phyloP scores from a whole-genome alignment of 2,888 invertebrate genomes.

The Rhamphomyia laevipes region DNA sequence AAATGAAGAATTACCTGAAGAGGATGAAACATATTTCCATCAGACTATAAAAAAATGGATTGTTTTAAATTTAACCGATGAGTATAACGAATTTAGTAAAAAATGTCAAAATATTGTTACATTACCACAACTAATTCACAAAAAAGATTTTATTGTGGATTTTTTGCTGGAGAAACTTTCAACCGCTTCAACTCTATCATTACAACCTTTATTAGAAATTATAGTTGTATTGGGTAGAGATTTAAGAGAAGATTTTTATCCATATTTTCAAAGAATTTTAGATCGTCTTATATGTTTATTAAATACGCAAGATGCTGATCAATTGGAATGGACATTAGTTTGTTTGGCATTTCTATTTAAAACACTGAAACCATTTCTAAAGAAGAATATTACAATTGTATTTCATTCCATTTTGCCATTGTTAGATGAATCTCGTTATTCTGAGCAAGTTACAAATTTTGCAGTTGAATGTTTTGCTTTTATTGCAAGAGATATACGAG shows the following conservation, averaged over 20 bases:
- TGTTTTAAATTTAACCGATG: slow-evolving; percentile 73
- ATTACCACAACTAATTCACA: slow-evolving; percentile 71
- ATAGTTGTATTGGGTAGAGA: slow-evolving; percentile 59
- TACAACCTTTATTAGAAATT: slow-evolving; percentile 74
- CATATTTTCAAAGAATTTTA: slow-evolving; percentile 68
- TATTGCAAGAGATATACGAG: slow-evolving; percentile 77
- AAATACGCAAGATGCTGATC: slow-evolving; percentile 67
- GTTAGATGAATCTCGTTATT: slow-evolving; percentile 57
- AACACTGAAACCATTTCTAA: slow-evolving; percentile 69
- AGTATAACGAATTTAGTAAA: slow-evolving; percentile 63
- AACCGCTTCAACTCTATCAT: slow-evolving; percentile 55
- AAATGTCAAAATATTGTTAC: slow-evolving; percentile 67
- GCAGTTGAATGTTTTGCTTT: slow-evolving; percentile 95
- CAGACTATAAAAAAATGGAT: slow-evolving; percentile 81
- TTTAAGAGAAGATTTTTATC: slow-evolving; percentile 77
- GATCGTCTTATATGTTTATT: slow-evolving; percentile 57
- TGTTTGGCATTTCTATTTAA: slow-evolving; percentile 86
- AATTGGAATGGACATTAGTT: slow-evolving; percentile 74
- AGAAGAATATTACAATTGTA: slow-evolving; percentile 64
- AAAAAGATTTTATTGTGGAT: slow-evolving; percentile 63
- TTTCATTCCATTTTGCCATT: slow-evolving; percentile 62
- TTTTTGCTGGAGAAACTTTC: slow-evolving; percentile 61
- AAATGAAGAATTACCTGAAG: slow-evolving; percentile 53
- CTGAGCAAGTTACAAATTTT: slow-evolving; percentile 80
- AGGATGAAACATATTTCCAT: slow-evolving; percentile 65